A percentile compares a stretch with the other conserved stretches of the same genome.
phyloP scores from a whole-genome alignment of 2,888 invertebrate genomes.

The Pocota personata region DNA sequence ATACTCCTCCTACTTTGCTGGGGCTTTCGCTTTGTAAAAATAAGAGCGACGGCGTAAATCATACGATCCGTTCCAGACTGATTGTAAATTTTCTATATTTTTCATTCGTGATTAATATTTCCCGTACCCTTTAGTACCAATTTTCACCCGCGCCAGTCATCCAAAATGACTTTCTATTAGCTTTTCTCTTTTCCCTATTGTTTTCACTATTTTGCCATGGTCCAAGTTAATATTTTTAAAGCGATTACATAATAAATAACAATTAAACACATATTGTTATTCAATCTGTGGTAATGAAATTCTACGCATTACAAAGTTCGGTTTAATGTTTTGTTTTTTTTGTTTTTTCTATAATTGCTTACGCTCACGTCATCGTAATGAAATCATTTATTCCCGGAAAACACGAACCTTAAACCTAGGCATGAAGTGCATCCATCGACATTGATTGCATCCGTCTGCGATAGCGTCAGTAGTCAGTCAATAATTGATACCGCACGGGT shows the following conservation, averaged over 20 bases:
- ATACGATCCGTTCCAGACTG: background rate
- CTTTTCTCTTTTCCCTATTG: constrained; percentile 4
- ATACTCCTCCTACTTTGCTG: too few relatives aligned
- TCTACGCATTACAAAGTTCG: constrained; percentile 7
- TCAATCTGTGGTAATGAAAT: constrained; percentile 29
- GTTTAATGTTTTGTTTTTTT: constrained; percentile 50
- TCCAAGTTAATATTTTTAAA: constrained; percentile 9
- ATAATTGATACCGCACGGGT: constrained; percentile 39
- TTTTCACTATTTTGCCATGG: constrained; percentile 7
- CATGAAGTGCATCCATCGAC: background rate
- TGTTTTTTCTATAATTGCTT: constrained; percentile 59
- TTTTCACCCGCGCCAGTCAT: background rate
- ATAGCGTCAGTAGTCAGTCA: constrained; percentile 14
- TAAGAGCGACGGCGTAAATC: background rate
- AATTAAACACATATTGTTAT: constrained; percentile 13
- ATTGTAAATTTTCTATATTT: background rate
- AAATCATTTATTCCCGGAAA: constrained; percentile 59
- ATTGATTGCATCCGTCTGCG: constrained; percentile 63
- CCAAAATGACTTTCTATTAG: constrained; percentile 33
- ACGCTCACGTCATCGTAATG: constrained; percentile 26
- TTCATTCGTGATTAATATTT: background rate
- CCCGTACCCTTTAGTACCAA: background rate
- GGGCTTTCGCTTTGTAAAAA: too few relatives aligned
- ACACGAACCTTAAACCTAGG: constrained; percentile 46
- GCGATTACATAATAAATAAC: constrained; percentile 18